Evolutionary conservation across 1,140 invertebrate genomes (phyloP), one percentile per base, ranked within the genome.

Genomic region (Arctopsyche grandis): DNA sequence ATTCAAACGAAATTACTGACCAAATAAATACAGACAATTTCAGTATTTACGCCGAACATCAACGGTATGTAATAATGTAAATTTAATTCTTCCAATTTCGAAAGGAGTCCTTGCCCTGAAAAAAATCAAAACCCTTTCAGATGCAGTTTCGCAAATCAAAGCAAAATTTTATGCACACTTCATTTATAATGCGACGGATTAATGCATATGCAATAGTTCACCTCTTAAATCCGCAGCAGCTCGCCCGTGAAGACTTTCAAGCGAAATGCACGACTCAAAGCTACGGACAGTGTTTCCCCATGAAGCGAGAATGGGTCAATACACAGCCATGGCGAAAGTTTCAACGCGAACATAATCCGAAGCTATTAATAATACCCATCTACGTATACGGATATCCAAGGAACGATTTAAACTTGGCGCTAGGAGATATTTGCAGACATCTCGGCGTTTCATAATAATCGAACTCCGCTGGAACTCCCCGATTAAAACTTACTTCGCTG

Each of bases 401-500:
- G 48, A 16, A 10, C 48, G 48, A 52, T 52, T 52, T 52, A 14
- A 52, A 52, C 48, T 52, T 52, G 4, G 48, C 10, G 10, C 48
- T 3, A 52, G 3, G 48, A 52, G 12, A 1, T 52, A 10, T 52
- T 52, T 52, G 16, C 16, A 52, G 48, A 52, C 48, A 52, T 52
- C 29, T 38, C 48, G 48, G 16, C 10, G 21, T 66, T 66, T 66
- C 5, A 66, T 66, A 26, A 29, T 66, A 66, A 22, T 24, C 63
- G 58, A 24, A 38, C 29, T 38, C 29, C 12, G 48, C 58, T 9
- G 26, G 21, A 26, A 29, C 5, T 66, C 21, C 9, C 14, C 58
- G 58, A 38, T 38, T 14, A 52, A 60, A 22, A 26, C 63, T 66
- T 52, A 22, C 21, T 66, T 66, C 14, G 12, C 63, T 66, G 63